These are phyloP conservation scores for Capitulum mitella DNA, from an alignment of 2,888 invertebrate species.

Conservation along the genomic window DNA sequence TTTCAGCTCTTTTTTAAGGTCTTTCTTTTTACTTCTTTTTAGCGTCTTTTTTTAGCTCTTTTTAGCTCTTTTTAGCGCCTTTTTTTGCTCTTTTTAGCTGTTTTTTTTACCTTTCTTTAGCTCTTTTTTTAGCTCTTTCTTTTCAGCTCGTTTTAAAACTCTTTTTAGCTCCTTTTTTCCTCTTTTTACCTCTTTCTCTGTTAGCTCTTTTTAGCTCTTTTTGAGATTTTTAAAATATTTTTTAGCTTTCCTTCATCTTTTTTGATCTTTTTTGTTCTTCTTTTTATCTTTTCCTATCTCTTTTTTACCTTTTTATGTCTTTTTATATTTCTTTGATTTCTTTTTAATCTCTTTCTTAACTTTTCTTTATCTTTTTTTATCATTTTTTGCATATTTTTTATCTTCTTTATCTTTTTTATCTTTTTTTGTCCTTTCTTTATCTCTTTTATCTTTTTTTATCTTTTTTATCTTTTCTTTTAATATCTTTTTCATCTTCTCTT, in stretches of 20 bases:
- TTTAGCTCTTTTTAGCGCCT: not conserved
- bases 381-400: too few species aligned
- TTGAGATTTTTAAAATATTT: not conserved
- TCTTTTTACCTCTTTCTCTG: not conserved
- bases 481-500: too few species aligned
- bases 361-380: too few species aligned
- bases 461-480: not conserved
- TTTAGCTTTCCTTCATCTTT: not conserved
- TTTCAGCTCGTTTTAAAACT: not conserved
- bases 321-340: not conserved
- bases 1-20: not conserved
- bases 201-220: not conserved
- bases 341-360: not conserved
- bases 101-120: not conserved
- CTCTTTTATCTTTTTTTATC: too few species aligned
- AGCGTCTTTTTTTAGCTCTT: not conserved
- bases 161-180: not conserved
- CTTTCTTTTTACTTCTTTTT: not conserved
- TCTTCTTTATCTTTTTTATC: too few species aligned
- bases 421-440: too few species aligned
- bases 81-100: not conserved
- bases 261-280: not conserved
- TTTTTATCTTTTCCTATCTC: not conserved
- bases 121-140: not conserved
- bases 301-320: not conserved